Evolutionary conservation across 2,113 vertebrate genomes (phyloP).

Genomic region (Austrofundulus limnaeus): DNA sequence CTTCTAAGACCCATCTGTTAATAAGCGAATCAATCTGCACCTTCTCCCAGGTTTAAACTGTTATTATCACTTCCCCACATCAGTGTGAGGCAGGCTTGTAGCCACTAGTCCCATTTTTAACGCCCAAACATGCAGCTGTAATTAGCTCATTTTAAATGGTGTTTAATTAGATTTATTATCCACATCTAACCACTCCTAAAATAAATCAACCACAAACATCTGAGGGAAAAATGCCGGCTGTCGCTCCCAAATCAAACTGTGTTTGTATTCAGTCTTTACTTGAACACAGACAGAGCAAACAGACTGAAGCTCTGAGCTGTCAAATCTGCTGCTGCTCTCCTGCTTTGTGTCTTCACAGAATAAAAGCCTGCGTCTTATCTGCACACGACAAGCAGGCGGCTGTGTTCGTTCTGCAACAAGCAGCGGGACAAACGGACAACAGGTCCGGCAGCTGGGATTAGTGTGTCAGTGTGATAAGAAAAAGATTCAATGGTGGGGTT

Average conservation of each 20-base stretch:
- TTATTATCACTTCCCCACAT: constrained; percentile 69
- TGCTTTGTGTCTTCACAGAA: constrained; percentile 10
- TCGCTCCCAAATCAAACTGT: constrained; percentile 20
- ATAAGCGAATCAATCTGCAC: constrained; percentile 28
- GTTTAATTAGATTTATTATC: constrained; percentile 60
- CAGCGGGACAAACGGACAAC: constrained; percentile 24
- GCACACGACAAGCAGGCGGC: constrained; percentile 31
- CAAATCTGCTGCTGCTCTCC: constrained; percentile 49
- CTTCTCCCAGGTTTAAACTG: constrained; percentile 27
- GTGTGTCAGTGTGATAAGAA: background rate
- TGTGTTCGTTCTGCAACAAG: constrained; percentile 17
- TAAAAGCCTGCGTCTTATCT: constrained; percentile 72
- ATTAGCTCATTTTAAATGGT: constrained; percentile 65
- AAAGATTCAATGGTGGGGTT: background rate
- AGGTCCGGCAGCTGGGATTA: background rate
- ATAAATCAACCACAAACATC: constrained; percentile 12
- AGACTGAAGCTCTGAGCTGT: constrained; percentile 40
- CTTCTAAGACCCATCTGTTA: constrained; percentile 7
- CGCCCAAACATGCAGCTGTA: constrained; percentile 48
- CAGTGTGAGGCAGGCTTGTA: constrained; percentile 46
- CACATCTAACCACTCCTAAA: constrained; percentile 32
- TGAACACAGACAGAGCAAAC: constrained; percentile 9
- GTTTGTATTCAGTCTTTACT: constrained; percentile 16
- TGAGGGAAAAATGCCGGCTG: constrained; percentile 10
- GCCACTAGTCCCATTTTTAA: constrained; percentile 53